Percentiles rank a stretch among this genome's conserved stretches.
Evolutionary conservation across 2,113 vertebrate genomes (phyloP).

Genomic region (Archilochus colubris): DNA sequence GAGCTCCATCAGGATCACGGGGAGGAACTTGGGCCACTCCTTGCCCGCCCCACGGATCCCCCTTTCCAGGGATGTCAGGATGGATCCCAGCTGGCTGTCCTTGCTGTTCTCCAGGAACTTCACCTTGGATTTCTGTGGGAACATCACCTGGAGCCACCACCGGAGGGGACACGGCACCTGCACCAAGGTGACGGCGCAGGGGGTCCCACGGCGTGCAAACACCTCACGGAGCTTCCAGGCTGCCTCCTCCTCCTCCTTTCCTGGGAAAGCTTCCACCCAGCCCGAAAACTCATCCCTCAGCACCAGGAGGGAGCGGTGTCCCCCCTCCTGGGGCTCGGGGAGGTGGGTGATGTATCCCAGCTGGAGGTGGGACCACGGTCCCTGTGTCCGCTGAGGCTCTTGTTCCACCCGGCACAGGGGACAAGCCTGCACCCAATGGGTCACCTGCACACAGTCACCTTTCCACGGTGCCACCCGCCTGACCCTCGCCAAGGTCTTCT

Average conservation of each 20-base stretch:
- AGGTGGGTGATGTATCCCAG: neutral
- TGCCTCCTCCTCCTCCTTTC: fast-evolving
- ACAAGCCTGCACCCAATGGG: neutral
- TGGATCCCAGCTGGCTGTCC: too few relatives aligned
- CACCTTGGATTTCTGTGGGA: too few relatives aligned
- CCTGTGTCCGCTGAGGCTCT: neutral
- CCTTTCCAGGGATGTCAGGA: neutral
- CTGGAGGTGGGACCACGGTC: neutral
- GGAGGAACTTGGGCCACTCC: neutral
- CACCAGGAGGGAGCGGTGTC: neutral
- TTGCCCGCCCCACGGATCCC: neutral
- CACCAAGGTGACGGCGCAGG: fast-evolving
- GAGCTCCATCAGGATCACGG: neutral
- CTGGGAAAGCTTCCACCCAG: neutral
- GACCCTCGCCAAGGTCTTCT: neutral
- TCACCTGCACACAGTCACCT: fast-evolving
- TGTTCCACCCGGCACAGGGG: fast-evolving
- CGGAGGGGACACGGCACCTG: fast-evolving
- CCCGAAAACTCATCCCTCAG: neutral
- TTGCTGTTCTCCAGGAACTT: neutral
- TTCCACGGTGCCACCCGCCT: fast-evolving
- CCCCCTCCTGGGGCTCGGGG: neutral
- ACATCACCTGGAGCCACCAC: too few relatives aligned
- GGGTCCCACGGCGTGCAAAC: neutral
- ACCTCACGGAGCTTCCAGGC: neutral